Percentiles rank a stretch among this genome's conserved stretches.
These are phyloP conservation scores for Hybognathus amarus DNA, from an alignment of 2,797 vertebrate species.

Conservation along the genomic window DNA sequence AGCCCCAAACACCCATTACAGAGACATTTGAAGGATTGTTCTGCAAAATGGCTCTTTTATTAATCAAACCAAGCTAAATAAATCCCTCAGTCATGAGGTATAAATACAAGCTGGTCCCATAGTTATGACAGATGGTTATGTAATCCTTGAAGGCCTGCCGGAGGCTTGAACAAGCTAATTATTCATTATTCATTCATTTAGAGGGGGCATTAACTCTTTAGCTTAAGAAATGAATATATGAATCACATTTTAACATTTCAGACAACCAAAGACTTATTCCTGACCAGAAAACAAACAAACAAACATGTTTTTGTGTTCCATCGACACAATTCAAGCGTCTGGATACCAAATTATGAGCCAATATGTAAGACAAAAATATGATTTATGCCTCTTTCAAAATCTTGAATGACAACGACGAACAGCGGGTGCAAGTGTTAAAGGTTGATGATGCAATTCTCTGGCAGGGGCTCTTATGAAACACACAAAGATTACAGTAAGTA, in stretches of 20 bases:
- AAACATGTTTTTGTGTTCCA: not conserved
- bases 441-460: conserved; percentile 79
- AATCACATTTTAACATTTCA: not conserved
- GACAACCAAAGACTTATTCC: not conserved
- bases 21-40: not conserved
- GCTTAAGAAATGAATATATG: not conserved
- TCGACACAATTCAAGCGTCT: not conserved
- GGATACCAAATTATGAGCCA: not conserved
- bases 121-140: conserved; percentile 20
- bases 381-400: not conserved
- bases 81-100: not conserved
- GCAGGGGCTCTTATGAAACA: conserved; percentile 79
- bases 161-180: conserved; percentile 1
- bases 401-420: conserved; percentile 37
- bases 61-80: not conserved
- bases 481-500: conserved; percentile 80
- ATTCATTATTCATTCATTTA: not conserved
- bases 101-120: conserved; percentile 11
- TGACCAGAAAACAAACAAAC: not conserved
- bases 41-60: conserved; percentile 1
- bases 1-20: not conserved
- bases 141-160: conserved; percentile 6
- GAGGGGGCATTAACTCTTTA: not conserved
- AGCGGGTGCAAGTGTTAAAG: conserved; percentile 45
- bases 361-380: not conserved